Percentiles rank a stretch among this genome's conserved stretches.
phyloP scores from a whole-genome alignment of 2,797 vertebrate genomes.

The Myotis vivesi region DNA sequence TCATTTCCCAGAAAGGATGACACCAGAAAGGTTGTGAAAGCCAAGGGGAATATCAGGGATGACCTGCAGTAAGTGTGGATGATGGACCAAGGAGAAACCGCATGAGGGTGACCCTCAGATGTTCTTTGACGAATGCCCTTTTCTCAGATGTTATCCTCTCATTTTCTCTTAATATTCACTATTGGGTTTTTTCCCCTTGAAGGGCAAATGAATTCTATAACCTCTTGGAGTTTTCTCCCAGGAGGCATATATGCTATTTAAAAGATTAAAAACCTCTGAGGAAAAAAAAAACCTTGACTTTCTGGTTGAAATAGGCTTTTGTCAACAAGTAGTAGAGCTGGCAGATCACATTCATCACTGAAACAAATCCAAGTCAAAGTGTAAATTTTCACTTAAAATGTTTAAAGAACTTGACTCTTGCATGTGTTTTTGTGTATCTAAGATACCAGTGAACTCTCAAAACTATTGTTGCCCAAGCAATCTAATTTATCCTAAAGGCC shows the following conservation, averaged over 20 bases:
- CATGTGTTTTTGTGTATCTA: background rate
- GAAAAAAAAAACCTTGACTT: background rate
- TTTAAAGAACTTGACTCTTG: background rate
- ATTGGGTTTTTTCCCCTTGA: background rate
- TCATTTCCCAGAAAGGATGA: background rate
- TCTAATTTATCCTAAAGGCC: background rate
- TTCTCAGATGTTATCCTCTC: background rate
- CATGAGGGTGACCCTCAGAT: background rate
- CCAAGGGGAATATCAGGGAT: background rate
- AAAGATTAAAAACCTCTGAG: background rate
- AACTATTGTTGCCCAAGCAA: background rate
- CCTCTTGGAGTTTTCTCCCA: background rate
- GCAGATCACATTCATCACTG: background rate
- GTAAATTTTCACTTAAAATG: background rate
- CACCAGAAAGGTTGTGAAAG: rapidly evolving
- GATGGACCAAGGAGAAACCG: background rate
- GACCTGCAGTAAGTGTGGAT: too few relatives aligned
- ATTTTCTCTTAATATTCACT: constrained; percentile 45
- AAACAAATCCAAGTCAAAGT: constrained; percentile 27
- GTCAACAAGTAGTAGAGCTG: background rate
- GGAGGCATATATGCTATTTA: background rate
- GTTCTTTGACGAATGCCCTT: background rate
- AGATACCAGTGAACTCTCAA: background rate
- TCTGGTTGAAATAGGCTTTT: constrained; percentile 29
- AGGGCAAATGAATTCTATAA: constrained; percentile 38